A percentile compares a stretch with the other conserved stretches of the same genome.
Evolutionary conservation across 2,113 vertebrate genomes (phyloP).

Genomic region (zebrafish (Danio rerio)): GRCz12tu NC_133176.1:54092501-54093000

Average conservation of each 20-base stretch:
- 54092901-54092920: slow-evolving; percentile 76
- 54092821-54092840: slow-evolving; percentile 83
- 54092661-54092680: no score
- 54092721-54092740: neutral
- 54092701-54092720: neutral
- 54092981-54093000: no score
- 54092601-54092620: no score
- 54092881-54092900: slow-evolving; percentile 84
- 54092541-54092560: no score
- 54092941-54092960: neutral
- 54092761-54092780: slow-evolving; percentile 92
- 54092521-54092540: no score
- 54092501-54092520: no score
- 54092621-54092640: no score
- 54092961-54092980: no score
- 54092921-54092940: slow-evolving; percentile 70
- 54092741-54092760: slow-evolving; percentile 77
- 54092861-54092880: slow-evolving; percentile 83
- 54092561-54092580: no score
- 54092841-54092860: slow-evolving; percentile 89
- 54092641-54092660: no score
- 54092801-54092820: slow-evolving; percentile 85
- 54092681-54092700: neutral
- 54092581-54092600: no score
- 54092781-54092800: slow-evolving; percentile 88